Conservation (phyloP, 2,888 invertebrate species). For the Eurytoma adleriae region DNA sequence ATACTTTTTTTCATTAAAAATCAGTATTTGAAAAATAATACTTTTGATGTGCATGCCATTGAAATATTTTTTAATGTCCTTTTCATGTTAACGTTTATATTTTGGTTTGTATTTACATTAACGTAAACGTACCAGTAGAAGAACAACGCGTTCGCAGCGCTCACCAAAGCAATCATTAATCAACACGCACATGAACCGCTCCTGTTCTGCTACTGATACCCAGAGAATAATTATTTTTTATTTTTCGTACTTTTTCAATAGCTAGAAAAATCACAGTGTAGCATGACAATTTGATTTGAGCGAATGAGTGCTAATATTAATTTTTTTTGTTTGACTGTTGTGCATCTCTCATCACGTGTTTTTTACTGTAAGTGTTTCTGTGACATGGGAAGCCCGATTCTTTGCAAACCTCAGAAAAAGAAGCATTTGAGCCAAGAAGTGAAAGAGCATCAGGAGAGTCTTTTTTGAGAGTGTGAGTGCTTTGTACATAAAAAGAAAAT, state of each 20-base stretch:
- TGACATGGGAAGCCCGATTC: neutral
- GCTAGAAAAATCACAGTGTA: slow-evolving; percentile 38
- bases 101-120: slow-evolving; percentile 36
- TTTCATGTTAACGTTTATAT: slow-evolving; percentile 35
- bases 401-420: slow-evolving; percentile 11
- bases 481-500: neutral
- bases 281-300: slow-evolving; percentile 51
- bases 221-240: neutral
- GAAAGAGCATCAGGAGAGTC: neutral
- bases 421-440: neutral
- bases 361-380: slow-evolving; percentile 38
- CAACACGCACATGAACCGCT: neutral
- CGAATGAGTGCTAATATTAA: slow-evolving; percentile 36
- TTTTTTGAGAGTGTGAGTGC: neutral
- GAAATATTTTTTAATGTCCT: slow-evolving; percentile 43
- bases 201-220: slow-evolving; percentile 39
- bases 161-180: neutral
- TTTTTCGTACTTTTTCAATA: slow-evolving; percentile 28
- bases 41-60: slow-evolving; percentile 53
- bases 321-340: slow-evolving; percentile 44
- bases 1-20: slow-evolving; percentile 29
- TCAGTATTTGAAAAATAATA: slow-evolving; percentile 42
- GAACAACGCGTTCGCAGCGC: neutral
- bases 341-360: slow-evolving; percentile 50
- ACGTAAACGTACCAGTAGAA: slow-evolving; percentile 37